Evolutionary conservation across 2,888 invertebrate species (phyloP).

Genomic region (Octodonta nipae): DNA sequence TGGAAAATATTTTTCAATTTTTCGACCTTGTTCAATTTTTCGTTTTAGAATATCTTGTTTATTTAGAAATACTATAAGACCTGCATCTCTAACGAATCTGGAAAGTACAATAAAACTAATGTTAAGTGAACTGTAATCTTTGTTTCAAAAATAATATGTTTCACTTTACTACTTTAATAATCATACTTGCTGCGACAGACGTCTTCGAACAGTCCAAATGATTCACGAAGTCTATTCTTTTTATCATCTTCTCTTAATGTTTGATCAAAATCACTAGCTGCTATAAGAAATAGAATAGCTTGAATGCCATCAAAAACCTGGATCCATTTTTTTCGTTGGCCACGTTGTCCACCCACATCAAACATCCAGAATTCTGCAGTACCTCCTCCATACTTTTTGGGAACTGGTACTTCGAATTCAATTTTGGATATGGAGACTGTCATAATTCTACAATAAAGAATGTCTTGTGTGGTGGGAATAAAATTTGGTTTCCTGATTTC

Average conservation of each 20-base stretch:
- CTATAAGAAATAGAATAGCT: slow-evolving; percentile 67
- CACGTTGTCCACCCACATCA: slow-evolving; percentile 73
- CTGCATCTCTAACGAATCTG: slow-evolving; percentile 60
- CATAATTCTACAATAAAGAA: slow-evolving; percentile 59
- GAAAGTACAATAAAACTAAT: too few relatives aligned
- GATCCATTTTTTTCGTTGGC: slow-evolving; percentile 73
- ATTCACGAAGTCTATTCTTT: slow-evolving; percentile 59
- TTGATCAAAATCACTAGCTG: slow-evolving; percentile 70
- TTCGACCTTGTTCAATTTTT: slow-evolving; percentile 54
- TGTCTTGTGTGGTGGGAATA: slow-evolving; percentile 61
- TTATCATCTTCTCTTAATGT: slow-evolving; percentile 53
- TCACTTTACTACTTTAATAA: too few relatives aligned
- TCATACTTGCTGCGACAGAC: slow-evolving; percentile 61
- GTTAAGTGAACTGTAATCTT: too few relatives aligned
- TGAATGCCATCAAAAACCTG: slow-evolving; percentile 67
- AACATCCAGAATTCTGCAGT: slow-evolving; percentile 65
- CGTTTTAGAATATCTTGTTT: slow-evolving; percentile 64
- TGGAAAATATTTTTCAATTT: slow-evolving; percentile 52
- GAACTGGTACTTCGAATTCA: slow-evolving; percentile 57
- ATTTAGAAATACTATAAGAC: slow-evolving; percentile 68
- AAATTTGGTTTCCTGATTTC: slow-evolving; percentile 50
- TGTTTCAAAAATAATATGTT: too few relatives aligned
- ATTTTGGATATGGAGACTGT: slow-evolving; percentile 64
- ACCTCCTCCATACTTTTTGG: slow-evolving; percentile 56
- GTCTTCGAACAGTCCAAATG: slow-evolving; percentile 57